Base-by-base conservation (phyloP, 2,888 invertebrate species). In the Polymixis lichenea region DNA sequence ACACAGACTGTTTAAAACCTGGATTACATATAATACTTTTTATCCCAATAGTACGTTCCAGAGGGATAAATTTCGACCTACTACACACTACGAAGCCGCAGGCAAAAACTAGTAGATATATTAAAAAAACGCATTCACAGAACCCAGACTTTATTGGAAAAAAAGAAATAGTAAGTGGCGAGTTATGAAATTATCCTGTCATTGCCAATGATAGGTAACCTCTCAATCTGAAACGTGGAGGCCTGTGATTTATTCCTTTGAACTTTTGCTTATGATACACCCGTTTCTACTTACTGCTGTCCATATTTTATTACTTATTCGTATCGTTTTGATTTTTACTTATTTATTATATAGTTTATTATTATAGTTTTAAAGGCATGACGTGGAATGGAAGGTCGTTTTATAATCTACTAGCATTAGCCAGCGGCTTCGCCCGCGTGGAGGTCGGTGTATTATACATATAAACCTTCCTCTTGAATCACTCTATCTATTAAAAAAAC, bases 111-210 rank as follows among this genome's bases (percentile, higher is more conserved):
- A 38, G 38, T 38, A 38, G 38, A 38, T 38, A 46, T 17, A 38
- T 15, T 38, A 28, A 43, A 32, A 60, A 82, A 38, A 65, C 71
- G 71, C 58, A n/a, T 22, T 3, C 13, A 72, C 2, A 56, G 73
- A 87, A 87, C 51, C 11, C 9, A 32, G 17, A 46, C 67, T 81
- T 86, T 65, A 80, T 72, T 60, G n/a, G n/a, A 77, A 77, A 73
- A 60, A 74, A 46, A n/a, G 19, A 75, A 77, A 72, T 46, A 55
- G 53, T 62, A 68, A 64, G 64, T 66, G 56, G 70, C n/a, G 19
- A 43, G 28, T 49, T 64, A 72, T 83, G 17, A 60, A 71, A 86
- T 86, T 87, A 86, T 55, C 43, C 7, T 84, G 88, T 87, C 88
- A 80, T 8, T 51, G 46, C 65, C 64, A 79, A 74, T 60, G 38